Evolutionary conservation across 2,888 invertebrate genomes (phyloP).

Genomic region (Tenodera sinensis): DNA sequence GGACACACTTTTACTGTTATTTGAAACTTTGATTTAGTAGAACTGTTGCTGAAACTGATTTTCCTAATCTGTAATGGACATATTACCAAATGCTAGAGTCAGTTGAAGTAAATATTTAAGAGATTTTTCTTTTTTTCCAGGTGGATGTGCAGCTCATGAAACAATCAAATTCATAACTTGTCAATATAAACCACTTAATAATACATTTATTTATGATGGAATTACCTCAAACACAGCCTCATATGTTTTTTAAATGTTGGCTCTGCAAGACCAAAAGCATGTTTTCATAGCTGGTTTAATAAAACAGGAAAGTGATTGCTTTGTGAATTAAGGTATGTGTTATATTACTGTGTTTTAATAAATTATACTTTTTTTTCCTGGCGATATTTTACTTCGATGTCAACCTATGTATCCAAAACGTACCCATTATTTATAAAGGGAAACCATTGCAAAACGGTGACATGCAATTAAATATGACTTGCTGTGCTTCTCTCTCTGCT

Average conservation of each 20-base stretch:
- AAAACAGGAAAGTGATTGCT: not conserved
- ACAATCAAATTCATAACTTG: constrained; percentile 90
- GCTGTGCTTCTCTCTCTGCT: no score
- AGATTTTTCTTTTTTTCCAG: constrained; percentile 43
- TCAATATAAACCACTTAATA: constrained; percentile 95
- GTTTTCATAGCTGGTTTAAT: not conserved
- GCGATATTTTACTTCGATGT: not conserved
- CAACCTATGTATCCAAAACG: not conserved
- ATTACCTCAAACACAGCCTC: constrained; percentile 81
- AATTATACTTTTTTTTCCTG: not conserved
- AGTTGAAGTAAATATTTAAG: not conserved
- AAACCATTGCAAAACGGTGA: not conserved
- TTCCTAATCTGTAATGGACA: no score
- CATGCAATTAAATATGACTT: not conserved
- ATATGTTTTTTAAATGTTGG: constrained; percentile 65
- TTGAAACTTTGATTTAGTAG: no score
- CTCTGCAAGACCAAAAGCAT: not conserved
- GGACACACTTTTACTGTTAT: no score
- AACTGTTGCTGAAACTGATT: no score
- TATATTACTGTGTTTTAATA: not conserved
- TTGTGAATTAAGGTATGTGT: not conserved
- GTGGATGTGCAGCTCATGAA: constrained; percentile 94
- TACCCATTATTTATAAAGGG: not conserved
- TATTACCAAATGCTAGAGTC: no score
- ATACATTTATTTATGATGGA: constrained; percentile 93